A percentile compares a stretch with the other conserved stretches of the same genome.
phyloP scores from a whole-genome alignment of 2,888 invertebrate genomes.

The Apotomis turbidana region DNA sequence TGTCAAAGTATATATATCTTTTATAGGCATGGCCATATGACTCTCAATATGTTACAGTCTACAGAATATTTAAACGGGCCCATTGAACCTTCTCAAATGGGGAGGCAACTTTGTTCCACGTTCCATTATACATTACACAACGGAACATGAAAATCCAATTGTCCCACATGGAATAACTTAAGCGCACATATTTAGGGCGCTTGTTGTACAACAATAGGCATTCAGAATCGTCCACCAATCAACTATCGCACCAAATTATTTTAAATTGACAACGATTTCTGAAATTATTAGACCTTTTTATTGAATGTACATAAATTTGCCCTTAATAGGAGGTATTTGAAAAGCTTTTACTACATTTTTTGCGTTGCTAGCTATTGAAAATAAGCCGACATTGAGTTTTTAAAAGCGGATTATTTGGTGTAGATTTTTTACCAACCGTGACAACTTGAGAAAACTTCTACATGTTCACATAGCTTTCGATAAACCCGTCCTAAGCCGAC shows the following conservation, averaged over 20 bases:
- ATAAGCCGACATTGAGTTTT: neutral
- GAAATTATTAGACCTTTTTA: neutral
- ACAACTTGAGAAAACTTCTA: neutral
- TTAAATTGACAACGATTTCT: neutral
- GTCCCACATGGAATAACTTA: conserved; percentile 9
- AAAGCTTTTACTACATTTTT: neutral
- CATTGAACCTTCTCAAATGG: neutral
- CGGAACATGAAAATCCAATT: conserved; percentile 30
- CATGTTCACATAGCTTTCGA: neutral
- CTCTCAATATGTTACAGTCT: too few species aligned
- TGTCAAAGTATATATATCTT: too few species aligned
- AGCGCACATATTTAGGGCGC: neutral
- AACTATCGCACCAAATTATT: neutral
- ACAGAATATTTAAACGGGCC: too few species aligned
- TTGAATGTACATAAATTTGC: neutral
- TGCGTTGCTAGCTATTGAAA: neutral
- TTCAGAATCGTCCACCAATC: conserved; percentile 2
- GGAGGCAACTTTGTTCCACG: neutral
- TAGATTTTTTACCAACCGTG: neutral
- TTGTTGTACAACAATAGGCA: conserved; percentile 6
- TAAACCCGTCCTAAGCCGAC: conserved; percentile 1
- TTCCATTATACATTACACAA: conserved; percentile 5
- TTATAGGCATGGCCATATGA: too few species aligned
- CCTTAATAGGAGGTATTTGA: neutral
- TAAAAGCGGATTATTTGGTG: neutral